Conservation (phyloP, 2,888 invertebrate species). For the Andrena minutula region DNA sequence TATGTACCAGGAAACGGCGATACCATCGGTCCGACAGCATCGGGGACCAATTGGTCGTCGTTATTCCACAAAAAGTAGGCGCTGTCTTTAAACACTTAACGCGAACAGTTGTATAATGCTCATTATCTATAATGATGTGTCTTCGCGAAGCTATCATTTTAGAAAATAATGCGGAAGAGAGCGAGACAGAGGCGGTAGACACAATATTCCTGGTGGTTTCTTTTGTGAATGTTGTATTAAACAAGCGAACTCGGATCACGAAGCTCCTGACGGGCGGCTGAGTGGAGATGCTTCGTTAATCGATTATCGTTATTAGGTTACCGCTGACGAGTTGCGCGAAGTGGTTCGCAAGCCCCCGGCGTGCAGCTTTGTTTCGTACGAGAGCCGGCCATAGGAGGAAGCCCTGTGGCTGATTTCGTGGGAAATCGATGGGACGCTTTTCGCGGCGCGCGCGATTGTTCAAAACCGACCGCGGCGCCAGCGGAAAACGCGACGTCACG, state of each 20-base stretch:
- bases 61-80: constrained; percentile 5
- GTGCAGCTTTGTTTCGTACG: constrained; percentile 45
- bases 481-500: constrained; percentile 60
- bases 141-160: no score
- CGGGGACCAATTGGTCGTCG: not conserved
- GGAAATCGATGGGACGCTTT: constrained; percentile 37
- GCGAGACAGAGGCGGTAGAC: no score
- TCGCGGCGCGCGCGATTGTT: constrained; percentile 45
- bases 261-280: constrained; percentile 19
- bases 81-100: no score
- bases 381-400: constrained; percentile 4
- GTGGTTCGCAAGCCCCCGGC: constrained; percentile 34
- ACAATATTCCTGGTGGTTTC: no score
- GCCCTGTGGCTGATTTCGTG: constrained; percentile 6
- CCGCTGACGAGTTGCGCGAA: constrained; percentile 26
- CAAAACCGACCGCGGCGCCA: constrained; percentile 22
- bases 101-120: no score
- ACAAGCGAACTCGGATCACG: constrained; percentile 12
- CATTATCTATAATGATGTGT: no score
- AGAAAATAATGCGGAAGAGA: no score
- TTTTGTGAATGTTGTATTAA: not conserved
- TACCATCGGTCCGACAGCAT: no score
- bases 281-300: constrained; percentile 63
- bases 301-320: constrained; percentile 72
- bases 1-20: no score